Percentiles rank a stretch among this genome's conserved stretches.
Evolutionary conservation across 2,797 vertebrate genomes (phyloP).

Genomic region (Triplophysa yarkandensis): DNA sequence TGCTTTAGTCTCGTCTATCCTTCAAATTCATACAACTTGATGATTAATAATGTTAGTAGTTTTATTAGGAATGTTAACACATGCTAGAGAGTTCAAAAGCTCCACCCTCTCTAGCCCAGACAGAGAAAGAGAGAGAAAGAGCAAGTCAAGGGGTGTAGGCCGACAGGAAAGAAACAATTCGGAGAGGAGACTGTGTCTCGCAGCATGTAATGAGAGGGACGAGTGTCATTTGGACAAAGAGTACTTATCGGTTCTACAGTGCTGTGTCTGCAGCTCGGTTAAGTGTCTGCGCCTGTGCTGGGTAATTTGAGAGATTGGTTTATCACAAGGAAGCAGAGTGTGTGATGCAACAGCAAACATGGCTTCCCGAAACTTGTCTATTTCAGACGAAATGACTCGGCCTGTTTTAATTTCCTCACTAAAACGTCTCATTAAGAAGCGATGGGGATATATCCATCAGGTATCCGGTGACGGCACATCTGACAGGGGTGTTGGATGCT

Average conservation of each 20-base stretch:
- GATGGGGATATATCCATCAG: background rate
- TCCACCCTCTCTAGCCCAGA: background rate
- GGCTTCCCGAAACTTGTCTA: conserved; percentile 2
- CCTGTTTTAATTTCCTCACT: background rate
- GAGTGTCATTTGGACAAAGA: conserved; percentile 65
- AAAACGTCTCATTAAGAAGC: conserved; percentile 4
- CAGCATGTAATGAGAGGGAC: conserved; percentile 55
- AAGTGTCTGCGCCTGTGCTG: conserved; percentile 24
- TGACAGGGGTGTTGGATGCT: background rate
- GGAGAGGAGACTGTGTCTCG: conserved; percentile 22
- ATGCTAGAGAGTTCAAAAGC: background rate
- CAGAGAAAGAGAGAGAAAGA: conserved; percentile 2
- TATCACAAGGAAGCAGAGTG: conserved; percentile 25
- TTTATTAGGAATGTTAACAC: background rate
- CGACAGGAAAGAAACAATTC: conserved; percentile 18
- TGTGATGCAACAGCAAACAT: conserved; percentile 24
- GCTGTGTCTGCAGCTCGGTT: conserved; percentile 50
- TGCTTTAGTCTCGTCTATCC: background rate
- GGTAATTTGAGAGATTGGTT: conserved; percentile 33
- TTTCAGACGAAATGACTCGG: background rate
- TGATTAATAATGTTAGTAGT: background rate
- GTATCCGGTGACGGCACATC: background rate
- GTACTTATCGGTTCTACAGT: conserved; percentile 64
- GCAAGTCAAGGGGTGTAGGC: background rate
- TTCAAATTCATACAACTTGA: background rate